Conservation (phyloP, 2,888 invertebrate species). For the Plebejus melissa region DNA sequence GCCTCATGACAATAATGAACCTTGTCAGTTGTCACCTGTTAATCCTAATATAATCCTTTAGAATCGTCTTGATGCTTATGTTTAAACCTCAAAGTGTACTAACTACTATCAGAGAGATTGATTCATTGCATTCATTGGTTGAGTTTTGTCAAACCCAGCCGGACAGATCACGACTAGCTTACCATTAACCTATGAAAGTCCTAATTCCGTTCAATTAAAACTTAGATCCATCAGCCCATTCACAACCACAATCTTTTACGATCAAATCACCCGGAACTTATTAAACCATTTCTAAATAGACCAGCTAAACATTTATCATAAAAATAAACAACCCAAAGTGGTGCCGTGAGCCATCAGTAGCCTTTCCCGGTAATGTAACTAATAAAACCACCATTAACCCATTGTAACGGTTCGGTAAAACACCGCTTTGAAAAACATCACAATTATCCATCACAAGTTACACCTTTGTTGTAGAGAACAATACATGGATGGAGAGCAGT, state of each 20-base stretch:
- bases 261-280: too few relatives aligned
- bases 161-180: too few relatives aligned
- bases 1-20: not conserved
- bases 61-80: too few relatives aligned
- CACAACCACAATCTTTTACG: too few relatives aligned
- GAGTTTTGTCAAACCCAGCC: too few relatives aligned
- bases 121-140: too few relatives aligned
- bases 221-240: too few relatives aligned
- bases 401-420: conserved; percentile 11
- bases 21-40: not conserved
- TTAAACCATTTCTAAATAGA: not conserved
- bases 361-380: not conserved
- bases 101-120: too few relatives aligned
- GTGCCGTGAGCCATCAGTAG: not conserved
- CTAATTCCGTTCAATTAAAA: too few relatives aligned
- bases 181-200: too few relatives aligned
- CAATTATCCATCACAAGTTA: not conserved
- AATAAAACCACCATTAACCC: not conserved
- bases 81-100: too few relatives aligned
- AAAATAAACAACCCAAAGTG: not conserved
- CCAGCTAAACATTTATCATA: not conserved
- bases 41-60: too few relatives aligned
- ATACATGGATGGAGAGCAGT: conserved; percentile 1
- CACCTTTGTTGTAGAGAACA: conserved; percentile 20
- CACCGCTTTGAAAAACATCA: conserved; percentile 1